Conservation (phyloP, 2,113 vertebrate genomes). For the Bambusicola thoracicus region DNA sequence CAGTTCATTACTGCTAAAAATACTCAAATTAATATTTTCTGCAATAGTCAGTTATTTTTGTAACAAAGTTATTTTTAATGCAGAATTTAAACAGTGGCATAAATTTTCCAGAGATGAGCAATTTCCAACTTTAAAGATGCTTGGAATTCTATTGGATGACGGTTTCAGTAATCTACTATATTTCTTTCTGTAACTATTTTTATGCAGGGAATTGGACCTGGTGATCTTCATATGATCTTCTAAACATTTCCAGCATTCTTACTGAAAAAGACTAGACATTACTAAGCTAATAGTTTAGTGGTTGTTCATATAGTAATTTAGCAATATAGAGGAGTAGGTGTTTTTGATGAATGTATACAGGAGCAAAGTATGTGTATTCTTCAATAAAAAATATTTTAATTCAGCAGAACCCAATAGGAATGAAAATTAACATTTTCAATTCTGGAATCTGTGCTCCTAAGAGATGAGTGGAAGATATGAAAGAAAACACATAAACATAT, state of each 20-base stretch:
- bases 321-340: neutral
- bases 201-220: neutral
- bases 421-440: neutral
- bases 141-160: neutral
- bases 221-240: neutral
- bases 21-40: neutral
- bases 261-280: neutral
- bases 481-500: fast-evolving
- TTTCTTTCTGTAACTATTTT: fast-evolving
- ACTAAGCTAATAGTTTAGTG: neutral
- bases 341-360: neutral
- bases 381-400: neutral
- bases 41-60: neutral
- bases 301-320: neutral
- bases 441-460: neutral
- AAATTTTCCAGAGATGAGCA: neutral
- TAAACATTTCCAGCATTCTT: neutral
- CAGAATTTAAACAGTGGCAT: neutral
- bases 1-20: neutral
- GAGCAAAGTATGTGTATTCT: neutral
- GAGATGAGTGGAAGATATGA: neutral
- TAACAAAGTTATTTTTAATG: neutral
- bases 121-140: neutral
- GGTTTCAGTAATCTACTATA: neutral
- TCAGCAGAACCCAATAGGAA: fast-evolving